Conservation (phyloP, 2,888 invertebrate species). For the Linyphia triangularis region DNA sequence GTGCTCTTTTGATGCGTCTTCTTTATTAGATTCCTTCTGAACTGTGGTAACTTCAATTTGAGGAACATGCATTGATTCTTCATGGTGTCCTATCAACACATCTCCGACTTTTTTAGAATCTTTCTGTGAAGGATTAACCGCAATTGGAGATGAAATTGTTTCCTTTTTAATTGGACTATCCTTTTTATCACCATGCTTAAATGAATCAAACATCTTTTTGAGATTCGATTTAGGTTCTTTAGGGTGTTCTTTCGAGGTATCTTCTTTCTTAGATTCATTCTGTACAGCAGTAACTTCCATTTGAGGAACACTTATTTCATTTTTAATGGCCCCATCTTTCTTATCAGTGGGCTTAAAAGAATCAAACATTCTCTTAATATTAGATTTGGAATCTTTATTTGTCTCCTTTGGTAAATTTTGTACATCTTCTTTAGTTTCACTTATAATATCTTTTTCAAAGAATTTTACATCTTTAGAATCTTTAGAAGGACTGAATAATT, state of each 20-base stretch:
- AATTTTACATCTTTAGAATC: slow-evolving; percentile 8
- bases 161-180: neutral
- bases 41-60: neutral
- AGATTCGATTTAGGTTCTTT: slow-evolving; percentile 16
- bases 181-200: slow-evolving; percentile 31
- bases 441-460: neutral
- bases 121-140: neutral
- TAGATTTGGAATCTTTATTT: slow-evolving; percentile 37
- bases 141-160: neutral
- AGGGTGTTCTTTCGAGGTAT: neutral
- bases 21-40: neutral
- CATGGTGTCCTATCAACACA: neutral
- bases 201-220: slow-evolving; percentile 40
- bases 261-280: neutral
- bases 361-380: slow-evolving; percentile 51
- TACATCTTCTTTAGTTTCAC: neutral
- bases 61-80: slow-evolving; percentile 37
- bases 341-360: slow-evolving; percentile 47
- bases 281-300: neutral
- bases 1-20: neutral
- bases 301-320: too few relatives aligned
- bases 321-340: too few relatives aligned
- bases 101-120: neutral
- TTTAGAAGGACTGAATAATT: slow-evolving; percentile 37
- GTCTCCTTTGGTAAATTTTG: neutral